A percentile compares a stretch with the other conserved stretches of the same genome.
Conservation (phyloP, 1,140 invertebrate species). For the Drosophila ogumai region DNA sequence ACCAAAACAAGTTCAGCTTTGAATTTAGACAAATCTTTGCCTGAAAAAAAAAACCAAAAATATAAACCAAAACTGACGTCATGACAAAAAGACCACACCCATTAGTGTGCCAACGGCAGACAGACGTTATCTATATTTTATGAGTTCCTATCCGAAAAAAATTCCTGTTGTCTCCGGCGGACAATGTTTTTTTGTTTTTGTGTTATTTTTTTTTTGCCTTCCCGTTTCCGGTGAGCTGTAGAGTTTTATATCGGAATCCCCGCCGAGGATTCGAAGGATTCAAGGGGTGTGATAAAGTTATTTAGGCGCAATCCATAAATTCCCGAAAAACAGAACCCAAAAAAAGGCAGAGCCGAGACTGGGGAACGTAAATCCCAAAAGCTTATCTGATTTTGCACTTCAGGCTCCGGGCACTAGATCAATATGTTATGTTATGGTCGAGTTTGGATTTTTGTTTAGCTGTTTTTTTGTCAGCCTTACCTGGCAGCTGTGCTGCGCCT, state of each 20-base stretch:
- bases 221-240: conserved; percentile 55
- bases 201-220: conserved; percentile 27
- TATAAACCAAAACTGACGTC: conserved; percentile 17
- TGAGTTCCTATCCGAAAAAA: conserved; percentile 52
- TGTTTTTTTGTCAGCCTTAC: conserved; percentile 23
- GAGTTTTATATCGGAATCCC: conserved; percentile 37
- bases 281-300: conserved; percentile 76
- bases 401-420: conserved; percentile 71
- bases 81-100: conserved; percentile 32
- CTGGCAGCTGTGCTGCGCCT: conserved; percentile 80
- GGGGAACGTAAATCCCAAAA: conserved; percentile 52
- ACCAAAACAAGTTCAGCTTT: conserved; percentile 10
- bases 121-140: conserved; percentile 58
- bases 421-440: conserved; percentile 62
- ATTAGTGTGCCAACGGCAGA: conserved; percentile 36
- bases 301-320: conserved; percentile 84
- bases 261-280: conserved; percentile 23
- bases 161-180: conserved; percentile 43
- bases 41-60: not conserved
- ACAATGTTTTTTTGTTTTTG: conserved; percentile 10
- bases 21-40: conserved; percentile 2
- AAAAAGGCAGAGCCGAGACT: conserved; percentile 41
- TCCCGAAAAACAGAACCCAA: conserved; percentile 52
- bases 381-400: conserved; percentile 83
- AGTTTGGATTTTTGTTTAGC: conserved; percentile 20